phyloP scores from a whole-genome alignment of 1,140 invertebrate species.

The Leucophenga varia region DNA sequence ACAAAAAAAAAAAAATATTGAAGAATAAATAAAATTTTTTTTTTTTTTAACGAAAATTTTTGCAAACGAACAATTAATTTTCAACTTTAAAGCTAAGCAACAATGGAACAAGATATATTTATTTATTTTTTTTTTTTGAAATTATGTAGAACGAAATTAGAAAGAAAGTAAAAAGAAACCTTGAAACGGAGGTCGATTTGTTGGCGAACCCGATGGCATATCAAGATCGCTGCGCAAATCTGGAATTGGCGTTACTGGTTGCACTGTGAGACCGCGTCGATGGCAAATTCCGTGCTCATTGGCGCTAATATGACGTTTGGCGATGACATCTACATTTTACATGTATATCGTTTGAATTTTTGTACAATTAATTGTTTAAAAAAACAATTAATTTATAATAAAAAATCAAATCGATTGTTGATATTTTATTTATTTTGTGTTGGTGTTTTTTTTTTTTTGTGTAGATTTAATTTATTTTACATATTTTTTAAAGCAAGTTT shows the following conservation, averaged over 20 bases:
- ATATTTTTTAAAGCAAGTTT: neutral
- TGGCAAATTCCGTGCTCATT: conserved; percentile 83
- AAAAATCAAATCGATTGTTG: conserved; percentile 19
- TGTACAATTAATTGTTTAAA: neutral
- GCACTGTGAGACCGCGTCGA: conserved; percentile 77
- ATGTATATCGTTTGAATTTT: neutral
- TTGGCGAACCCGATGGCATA: conserved; percentile 58
- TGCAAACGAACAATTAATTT: neutral
- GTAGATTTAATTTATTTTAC: too few relatives aligned
- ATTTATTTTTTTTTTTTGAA: too few relatives aligned
- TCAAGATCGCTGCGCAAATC: conserved; percentile 78
- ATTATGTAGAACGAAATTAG: conserved; percentile 20
- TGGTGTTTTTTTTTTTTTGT: conserved; percentile 13
- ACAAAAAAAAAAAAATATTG: conserved; percentile 25
- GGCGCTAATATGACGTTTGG: conserved; percentile 58
- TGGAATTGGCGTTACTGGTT: conserved; percentile 74
- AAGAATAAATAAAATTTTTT: conserved; percentile 11
- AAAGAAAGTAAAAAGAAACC: conserved; percentile 36
- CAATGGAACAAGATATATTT: too few relatives aligned
- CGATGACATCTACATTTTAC: conserved; percentile 42
- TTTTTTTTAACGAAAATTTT: neutral
- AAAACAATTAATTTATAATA: conserved; percentile 5
- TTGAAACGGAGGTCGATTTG: conserved; percentile 55
- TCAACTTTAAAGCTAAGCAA: too few relatives aligned
- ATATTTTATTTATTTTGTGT: conserved; percentile 6